Base-by-base conservation (phyloP, 2,797 vertebrate species). In the Rachycentron canadum region DNA sequence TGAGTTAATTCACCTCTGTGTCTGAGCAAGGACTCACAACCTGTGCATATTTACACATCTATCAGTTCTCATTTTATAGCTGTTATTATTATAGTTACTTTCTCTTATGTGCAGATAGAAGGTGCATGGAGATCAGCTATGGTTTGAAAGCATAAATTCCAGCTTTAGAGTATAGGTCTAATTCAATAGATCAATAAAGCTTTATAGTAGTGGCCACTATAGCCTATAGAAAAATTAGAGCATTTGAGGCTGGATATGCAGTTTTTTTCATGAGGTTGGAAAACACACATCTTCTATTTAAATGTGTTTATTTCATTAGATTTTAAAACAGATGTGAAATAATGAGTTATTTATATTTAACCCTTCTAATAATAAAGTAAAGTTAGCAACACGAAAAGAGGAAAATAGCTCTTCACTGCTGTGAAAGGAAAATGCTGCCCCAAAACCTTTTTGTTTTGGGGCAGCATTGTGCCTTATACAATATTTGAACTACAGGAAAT, bases 151-250 rank as follows among this genome's bases (percentile, higher is more conserved):
- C 12, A 43, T 11, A 47, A 0, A 56, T 50, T 69, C 38, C 32
- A 50, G 38, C 53, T 45, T 10, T 21, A 47, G 10, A 58, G 47
- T 36, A 17, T n/a, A 64, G 52, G n/a, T n/a, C 1, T 17, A 19
- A 38, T 72, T 73, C 32, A 56, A 49, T 36, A 73, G 40, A 60
- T 84, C 76, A 76, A 73, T 81, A 61, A 72, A 75, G 63, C 45
- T 43, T 12, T 36, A 66, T 34, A 41, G 14, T 34, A 8, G 36
- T 47, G n/a, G 38, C 12, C 55, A 41, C n/a, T 52, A 50, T 17
- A 50, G 58, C 34, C 23, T 12, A 71, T n/a, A 41, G 34, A 40
- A 6, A n/a, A 45, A 38, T 26, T 21, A 47, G 23, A 66, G 38
- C 40, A 52, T 32, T 43, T 7, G 23, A 53, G 34, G 21, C 38